Base-by-base conservation (phyloP, 2,888 invertebrate species). In the Drosophila fulvimacula region DNA sequence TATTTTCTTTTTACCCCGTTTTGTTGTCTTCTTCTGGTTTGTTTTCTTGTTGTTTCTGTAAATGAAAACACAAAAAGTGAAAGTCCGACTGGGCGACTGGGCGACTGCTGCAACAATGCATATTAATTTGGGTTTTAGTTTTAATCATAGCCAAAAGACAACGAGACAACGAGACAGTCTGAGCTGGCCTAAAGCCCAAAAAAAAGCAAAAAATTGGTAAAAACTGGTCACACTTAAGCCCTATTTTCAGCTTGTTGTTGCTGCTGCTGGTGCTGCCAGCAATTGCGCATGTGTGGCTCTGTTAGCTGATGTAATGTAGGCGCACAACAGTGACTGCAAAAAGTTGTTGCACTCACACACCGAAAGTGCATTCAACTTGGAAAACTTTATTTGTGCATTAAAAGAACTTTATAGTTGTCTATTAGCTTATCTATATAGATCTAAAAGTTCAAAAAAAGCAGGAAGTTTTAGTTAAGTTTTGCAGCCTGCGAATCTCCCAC, bases 61-160 rank as follows among this genome's bases (percentile, higher is more conserved):
- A 88, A 85, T 80, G 68, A 82, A 88, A 86, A 88, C 72, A 82
- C 21, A 79, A 79, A 83, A 83, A 83, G 83, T 83, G 83, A 83
- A 83, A 83, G 83, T 86, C 76, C 76, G 78, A 73, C 81, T 73
- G 86, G 56, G 60, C 76, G 78, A 73, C 81, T 73, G 87, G 57
- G 61, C 61, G 69, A 60, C 73, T 80, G 88, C 73, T 80, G 88
- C 88, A 83, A 83, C 88, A 83, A 78, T 83, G 83, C 88, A 83
- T 83, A 88, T 83, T 83, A 88, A 83, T 88, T 82, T 77, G 59
- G 67, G n/a, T 52, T 46, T 58, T 60, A 21, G 53, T 62, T 64
- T 73, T 48, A 34, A 42, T 44, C 56, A 42, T 55, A 57, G 66
- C 19, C 19, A 15, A 36, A 27, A 61, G 41, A 69, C 15, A 32